These are phyloP conservation scores for Characodon lateralis DNA, from an alignment of 2,797 vertebrate species.

Conservation along the genomic window DNA sequence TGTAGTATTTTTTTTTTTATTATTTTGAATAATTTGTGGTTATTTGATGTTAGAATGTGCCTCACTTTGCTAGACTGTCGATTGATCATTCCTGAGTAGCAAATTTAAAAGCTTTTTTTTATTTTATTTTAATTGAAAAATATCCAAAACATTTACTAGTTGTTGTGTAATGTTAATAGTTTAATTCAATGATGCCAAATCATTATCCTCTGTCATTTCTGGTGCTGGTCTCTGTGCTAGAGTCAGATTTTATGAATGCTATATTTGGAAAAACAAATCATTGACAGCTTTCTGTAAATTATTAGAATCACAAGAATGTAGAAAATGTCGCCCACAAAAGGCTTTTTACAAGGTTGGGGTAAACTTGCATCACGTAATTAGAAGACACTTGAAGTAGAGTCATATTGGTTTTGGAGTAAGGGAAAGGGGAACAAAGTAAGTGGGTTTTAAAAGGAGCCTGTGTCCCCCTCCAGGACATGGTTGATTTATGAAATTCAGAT, in stretches of 20 bases:
- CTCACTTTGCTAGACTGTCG: not conserved
- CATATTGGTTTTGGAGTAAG: not conserved
- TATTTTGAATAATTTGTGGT: too few species aligned
- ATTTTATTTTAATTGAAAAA: too few species aligned
- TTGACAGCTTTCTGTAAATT: too few species aligned
- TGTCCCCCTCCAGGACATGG: not conserved
- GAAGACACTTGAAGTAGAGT: not conserved
- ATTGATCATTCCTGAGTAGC: not conserved
- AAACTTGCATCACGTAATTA: not conserved
- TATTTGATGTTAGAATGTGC: not conserved
- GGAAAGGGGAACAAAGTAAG: not conserved
- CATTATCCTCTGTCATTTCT: not conserved
- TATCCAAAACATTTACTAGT: not conserved
- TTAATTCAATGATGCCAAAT: not conserved
- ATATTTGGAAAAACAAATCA: not conserved
- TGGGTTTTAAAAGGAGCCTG: not conserved
- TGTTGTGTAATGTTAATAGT: not conserved
- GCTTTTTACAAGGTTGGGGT: not conserved
- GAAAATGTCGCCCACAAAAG: not conserved
- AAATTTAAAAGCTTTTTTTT: not conserved
- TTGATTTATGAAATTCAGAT: not conserved
- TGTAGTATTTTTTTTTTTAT: too few species aligned
- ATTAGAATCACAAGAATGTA: not conserved
- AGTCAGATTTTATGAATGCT: not conserved
- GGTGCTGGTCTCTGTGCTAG: not conserved